phyloP scores from a whole-genome alignment of 2,888 invertebrate species.

The Julus scandinavius region DNA sequence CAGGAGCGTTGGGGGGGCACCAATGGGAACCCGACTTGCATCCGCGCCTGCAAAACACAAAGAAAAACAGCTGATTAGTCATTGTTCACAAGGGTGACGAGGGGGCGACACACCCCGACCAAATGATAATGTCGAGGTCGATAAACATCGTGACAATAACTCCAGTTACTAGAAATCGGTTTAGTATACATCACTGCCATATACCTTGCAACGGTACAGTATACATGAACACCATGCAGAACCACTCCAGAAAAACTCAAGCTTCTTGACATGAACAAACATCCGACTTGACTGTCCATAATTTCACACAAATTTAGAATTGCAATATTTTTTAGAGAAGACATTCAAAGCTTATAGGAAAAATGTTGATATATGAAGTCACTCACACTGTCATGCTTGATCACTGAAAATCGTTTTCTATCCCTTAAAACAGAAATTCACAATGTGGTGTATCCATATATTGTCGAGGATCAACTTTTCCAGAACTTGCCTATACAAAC shows the following conservation, averaged over 20 bases:
- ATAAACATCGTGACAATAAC: neutral
- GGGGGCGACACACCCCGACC: neutral
- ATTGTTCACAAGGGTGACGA: neutral
- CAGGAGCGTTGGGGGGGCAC: conserved; percentile 56
- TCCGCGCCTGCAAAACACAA: conserved; percentile 58
- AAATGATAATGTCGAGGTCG: neutral
- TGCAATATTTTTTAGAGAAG: no score
- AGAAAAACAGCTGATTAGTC: conserved; percentile 47
- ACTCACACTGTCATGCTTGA: no score
- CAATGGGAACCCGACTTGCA: conserved; percentile 58
- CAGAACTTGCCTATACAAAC: neutral
- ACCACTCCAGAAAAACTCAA: no score
- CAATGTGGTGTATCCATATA: neutral
- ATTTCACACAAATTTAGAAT: no score
- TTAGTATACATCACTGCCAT: neutral
- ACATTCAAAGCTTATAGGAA: no score
- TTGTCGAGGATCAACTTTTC: neutral
- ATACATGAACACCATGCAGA: no score
- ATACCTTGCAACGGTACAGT: no score
- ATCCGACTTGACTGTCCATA: no score
- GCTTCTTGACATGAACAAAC: no score
- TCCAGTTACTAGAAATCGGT: neutral
- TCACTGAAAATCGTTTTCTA: no score
- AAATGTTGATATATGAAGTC: no score
- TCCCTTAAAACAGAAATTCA: neutral